Evolutionary conservation across 2,113 vertebrate genomes (phyloP), one percentile per base, ranked within the genome.

Genomic region (Dermatemys mawii): DNA sequence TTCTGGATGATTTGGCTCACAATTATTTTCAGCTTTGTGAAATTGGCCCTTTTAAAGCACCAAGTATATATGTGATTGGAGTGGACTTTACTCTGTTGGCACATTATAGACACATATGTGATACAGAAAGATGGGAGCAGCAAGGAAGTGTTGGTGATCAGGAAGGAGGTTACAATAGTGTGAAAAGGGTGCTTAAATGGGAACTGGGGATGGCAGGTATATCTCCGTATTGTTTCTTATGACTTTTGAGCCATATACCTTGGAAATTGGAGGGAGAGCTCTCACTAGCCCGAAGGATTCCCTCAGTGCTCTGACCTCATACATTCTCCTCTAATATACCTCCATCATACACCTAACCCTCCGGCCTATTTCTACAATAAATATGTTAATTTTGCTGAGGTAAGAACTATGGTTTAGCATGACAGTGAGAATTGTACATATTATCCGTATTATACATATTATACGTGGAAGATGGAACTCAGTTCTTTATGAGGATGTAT

Each of bases 231-330:
- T 76, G 54, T 81, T 93, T 79, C 44, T 48, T 81, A 2, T 92
- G 63, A 94, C 96, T 96, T 95, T 96, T 87, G 87, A 90, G 8
- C 29, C n/a, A 22, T 63, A 44, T 24, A 35, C 46, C 86, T 76
- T 81, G 48, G 60, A 70, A 50, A 81, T 50, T 44, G 35, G 50
- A 84, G 57, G 17, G n/a, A 38, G 50, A 19, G 19, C n/a, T 95
- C 83, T 88, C 76, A 4, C 0, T 51, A 51, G 76, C 0, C 4
- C 49, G 29, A 48, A 63, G 60, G 85, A 82, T 60, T 82, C 63
- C 94, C 87, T 67, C 51, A 91, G 48, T 54, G 24, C 73, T 46
- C 26, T 46, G 24, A 76, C 41, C 41, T 46, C 41, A 76, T 76
- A 46, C 26, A 46, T 76, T 46, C 41, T 46, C 73, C 26, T 75